Evolutionary conservation across 2,797 vertebrate genomes (phyloP), one percentile per base, ranked within the genome.

Genomic region (Poecilia picta): DNA sequence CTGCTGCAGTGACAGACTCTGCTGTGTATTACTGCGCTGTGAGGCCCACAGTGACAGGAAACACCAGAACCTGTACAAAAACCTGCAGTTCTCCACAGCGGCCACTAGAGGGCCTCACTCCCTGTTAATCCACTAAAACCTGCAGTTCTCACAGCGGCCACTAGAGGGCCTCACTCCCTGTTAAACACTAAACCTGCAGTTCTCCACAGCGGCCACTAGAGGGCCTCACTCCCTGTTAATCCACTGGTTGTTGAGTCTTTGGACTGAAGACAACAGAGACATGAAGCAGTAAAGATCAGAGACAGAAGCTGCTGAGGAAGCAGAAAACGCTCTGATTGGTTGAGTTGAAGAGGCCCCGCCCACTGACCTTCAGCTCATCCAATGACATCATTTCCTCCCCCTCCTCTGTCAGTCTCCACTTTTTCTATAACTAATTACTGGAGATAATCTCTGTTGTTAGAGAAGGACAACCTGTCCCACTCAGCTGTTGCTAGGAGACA

Each of bases 21-120:
- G 49, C 49, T 59, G n/a, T 55, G 53, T 55, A 55, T 8, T 23
- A 73, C 31, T 74, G 11, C 39, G 73, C 73, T 74, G 13, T 74
- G 84, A 13, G 0, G 79, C 87, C 84, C 86, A 88, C 87, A 83
- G 79, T 83, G 87, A 76, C 78, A 87, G 78, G 57, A 87, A 86
- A 83, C 75, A 64, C 8, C 62, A 77, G n/a, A 68, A 36, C 51
- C 73, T 83, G 71, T 31, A 81, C 78, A 75, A 85, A 81, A 85
- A 88, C 73, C 68, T 72, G 70, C 70, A 72, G n/a, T 46, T 18
- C 70, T 46, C 76, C n/a, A n/a, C n/a, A n/a, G n/a, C n/a, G n/a
- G n/a, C n/a, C n/a, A n/a, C n/a, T n/a, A n/a, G n/a, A n/a, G n/a
- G n/a, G n/a, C n/a, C n/a, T n/a, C n/a, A n/a, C n/a, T n/a, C n/a